These are phyloP conservation scores for Ommatoiulus sabulosus DNA, from an alignment of 2,888 invertebrate species.

Conservation along the genomic window DNA sequence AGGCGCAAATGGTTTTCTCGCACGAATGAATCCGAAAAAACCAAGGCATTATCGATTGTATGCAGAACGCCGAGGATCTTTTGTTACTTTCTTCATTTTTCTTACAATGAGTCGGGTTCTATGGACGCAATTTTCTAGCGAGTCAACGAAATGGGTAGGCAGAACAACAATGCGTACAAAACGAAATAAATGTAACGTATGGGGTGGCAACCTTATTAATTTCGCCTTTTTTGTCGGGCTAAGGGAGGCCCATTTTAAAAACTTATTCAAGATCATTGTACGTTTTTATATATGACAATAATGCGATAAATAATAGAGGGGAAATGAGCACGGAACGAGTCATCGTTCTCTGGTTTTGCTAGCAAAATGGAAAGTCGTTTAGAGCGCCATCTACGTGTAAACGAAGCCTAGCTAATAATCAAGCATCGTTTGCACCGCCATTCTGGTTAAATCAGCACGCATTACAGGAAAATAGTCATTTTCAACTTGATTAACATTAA, in stretches of 20 bases:
- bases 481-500: too few species aligned
- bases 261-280: neutral
- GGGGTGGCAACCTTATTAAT: constrained; percentile 21
- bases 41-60: constrained; percentile 18
- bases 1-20: constrained; percentile 12
- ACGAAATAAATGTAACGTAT: neutral
- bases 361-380: too few species aligned
- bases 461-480: too few species aligned
- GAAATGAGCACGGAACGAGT: too few species aligned
- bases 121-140: neutral
- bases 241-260: neutral
- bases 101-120: neutral
- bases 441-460: too few species aligned
- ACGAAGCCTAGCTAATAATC: too few species aligned
- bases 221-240: neutral
- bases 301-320: too few species aligned
- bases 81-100: constrained; percentile 22
- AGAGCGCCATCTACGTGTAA: too few species aligned
- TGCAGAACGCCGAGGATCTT: neutral
- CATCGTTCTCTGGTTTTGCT: too few species aligned
- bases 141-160: neutral
- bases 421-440: too few species aligned
- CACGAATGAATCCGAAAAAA: neutral
- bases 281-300: too few species aligned
- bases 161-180: neutral